A percentile compares a stretch with the other conserved stretches of the same genome.
Evolutionary conservation across 2,797 vertebrate genomes (phyloP).

Genomic region (Galagoides demidoff): DNA sequence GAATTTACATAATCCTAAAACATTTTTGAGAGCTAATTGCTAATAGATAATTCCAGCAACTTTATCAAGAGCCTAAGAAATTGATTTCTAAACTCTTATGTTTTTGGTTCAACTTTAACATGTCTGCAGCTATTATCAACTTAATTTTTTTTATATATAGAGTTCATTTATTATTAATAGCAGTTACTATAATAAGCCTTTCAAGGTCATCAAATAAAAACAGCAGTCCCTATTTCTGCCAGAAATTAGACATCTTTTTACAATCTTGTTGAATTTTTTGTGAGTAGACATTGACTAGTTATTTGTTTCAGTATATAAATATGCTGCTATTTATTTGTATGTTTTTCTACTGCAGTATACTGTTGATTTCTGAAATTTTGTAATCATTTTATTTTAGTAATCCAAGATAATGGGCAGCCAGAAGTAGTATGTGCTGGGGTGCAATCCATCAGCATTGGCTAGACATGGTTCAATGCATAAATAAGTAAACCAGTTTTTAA

Average conservation of each 20-base stretch:
- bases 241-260: conserved; percentile 57
- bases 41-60: conserved; percentile 49
- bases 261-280: conserved; percentile 54
- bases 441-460: conserved; percentile 56
- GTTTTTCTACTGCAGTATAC: conserved; percentile 45
- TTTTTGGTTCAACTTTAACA: conserved; percentile 37
- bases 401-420: conserved; percentile 59
- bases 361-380: conserved; percentile 48
- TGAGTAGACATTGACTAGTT: conserved; percentile 52
- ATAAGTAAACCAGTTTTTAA: conserved; percentile 23
- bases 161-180: conserved; percentile 54
- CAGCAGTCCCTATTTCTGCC: conserved; percentile 36
- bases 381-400: conserved; percentile 63
- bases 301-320: conserved; percentile 58
- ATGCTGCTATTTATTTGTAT: conserved; percentile 64
- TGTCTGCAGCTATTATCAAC: conserved; percentile 39
- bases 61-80: conserved; percentile 57
- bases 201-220: conserved; percentile 22
- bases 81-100: conserved; percentile 40
- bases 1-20: conserved; percentile 39
- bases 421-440: conserved; percentile 51
- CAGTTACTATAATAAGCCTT: conserved; percentile 45
- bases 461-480: conserved; percentile 57
- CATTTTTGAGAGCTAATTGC: conserved; percentile 30
- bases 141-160: not conserved